Evolutionary conservation across 2,888 invertebrate species (phyloP).

Genomic region (Scaptomyza reducta): DNA sequence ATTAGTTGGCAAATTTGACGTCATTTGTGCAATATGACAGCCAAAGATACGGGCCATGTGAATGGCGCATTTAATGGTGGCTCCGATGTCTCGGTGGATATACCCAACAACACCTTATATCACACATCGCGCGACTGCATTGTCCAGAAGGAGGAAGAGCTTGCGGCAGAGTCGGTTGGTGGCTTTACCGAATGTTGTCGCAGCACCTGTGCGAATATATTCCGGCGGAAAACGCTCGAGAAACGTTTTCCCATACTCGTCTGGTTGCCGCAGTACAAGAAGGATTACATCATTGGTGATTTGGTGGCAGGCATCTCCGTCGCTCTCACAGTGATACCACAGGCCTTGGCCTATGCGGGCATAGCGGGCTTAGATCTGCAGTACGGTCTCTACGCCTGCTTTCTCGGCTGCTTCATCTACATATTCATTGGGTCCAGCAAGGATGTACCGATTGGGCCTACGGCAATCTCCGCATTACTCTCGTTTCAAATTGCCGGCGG

Average conservation of each 20-base stretch:
- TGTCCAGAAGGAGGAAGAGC: constrained; percentile 85
- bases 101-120: constrained; percentile 82
- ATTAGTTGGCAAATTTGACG: not conserved
- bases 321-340: constrained; percentile 88
- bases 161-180: constrained; percentile 67
- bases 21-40: constrained; percentile 43
- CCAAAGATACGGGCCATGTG: constrained; percentile 65
- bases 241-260: constrained; percentile 90
- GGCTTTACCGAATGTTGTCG: constrained; percentile 62
- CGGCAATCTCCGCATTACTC: constrained; percentile 94
- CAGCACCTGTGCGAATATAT: constrained; percentile 84
- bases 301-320: constrained; percentile 96
- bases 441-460: constrained; percentile 96
- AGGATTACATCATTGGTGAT: constrained; percentile 91
- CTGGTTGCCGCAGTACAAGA: constrained; percentile 92
- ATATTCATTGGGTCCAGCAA: constrained; percentile 95
- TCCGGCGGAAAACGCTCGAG: constrained; percentile 89
- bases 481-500: constrained; percentile 92
- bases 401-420: constrained; percentile 95
- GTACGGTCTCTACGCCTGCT: constrained; percentile 96
- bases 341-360: constrained; percentile 92
- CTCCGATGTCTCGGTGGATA: constrained; percentile 81
- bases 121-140: constrained; percentile 82
- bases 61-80: constrained; percentile 68
- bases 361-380: constrained; percentile 91